These are phyloP conservation scores for Bombus ignitus DNA, from an alignment of 1,140 invertebrate species.

Conservation along the genomic window DNA sequence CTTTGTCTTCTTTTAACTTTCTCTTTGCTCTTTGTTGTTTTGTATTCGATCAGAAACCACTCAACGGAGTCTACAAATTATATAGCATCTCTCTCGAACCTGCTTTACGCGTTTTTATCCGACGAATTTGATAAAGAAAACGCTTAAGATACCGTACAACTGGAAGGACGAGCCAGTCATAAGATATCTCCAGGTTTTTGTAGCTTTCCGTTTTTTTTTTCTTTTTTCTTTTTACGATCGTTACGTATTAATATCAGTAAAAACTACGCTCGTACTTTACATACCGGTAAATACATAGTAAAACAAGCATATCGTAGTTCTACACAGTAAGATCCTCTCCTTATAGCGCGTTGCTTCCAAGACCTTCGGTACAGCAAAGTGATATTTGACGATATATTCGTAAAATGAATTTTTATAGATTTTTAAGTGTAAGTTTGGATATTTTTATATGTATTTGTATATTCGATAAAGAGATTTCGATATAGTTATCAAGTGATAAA, in stretches of 20 bases:
- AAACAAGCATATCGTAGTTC: constrained; percentile 42
- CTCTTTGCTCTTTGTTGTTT: background rate
- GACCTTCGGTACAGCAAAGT: background rate
- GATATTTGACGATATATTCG: background rate
- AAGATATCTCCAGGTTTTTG: constrained; percentile 39
- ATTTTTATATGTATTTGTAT: background rate
- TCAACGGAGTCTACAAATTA: constrained; percentile 57
- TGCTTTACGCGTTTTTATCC: constrained; percentile 28
- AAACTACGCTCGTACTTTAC: constrained; percentile 37
- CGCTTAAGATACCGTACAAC: constrained; percentile 39
- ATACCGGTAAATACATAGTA: constrained; percentile 59
- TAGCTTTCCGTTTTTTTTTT: constrained; percentile 26
- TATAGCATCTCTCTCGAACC: constrained; percentile 57
- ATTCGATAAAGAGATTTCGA: constrained; percentile 21
- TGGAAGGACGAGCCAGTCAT: constrained; percentile 43
- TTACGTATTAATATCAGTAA: constrained; percentile 45
- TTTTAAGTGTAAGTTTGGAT: background rate
- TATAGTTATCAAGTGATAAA: constrained; percentile 8
- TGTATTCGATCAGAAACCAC: constrained; percentile 47
- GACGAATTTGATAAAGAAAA: constrained; percentile 56
- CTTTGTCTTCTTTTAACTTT: background rate
- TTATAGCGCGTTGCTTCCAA: constrained; percentile 40
- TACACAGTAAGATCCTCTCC: constrained; percentile 36
- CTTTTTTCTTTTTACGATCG: constrained; percentile 10
- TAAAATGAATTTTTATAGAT: constrained; percentile 1